Evolutionary conservation across 2,888 invertebrate genomes (phyloP).

Genomic region (Leucoma salicis): DNA sequence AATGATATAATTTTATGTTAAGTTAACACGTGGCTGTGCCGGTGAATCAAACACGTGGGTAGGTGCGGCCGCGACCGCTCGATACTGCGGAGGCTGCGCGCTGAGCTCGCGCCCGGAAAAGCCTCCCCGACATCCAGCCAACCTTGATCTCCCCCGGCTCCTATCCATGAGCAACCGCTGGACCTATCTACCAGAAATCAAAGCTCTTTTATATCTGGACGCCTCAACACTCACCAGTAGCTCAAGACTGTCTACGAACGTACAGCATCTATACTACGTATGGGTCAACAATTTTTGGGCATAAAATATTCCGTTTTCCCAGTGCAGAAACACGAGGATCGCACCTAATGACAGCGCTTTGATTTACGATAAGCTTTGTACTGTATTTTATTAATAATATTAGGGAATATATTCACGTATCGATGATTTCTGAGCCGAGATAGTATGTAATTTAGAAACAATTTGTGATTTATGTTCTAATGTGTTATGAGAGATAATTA

Average conservation of each 20-base stretch:
- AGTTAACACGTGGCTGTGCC: constrained; percentile 48
- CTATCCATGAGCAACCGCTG: constrained; percentile 30
- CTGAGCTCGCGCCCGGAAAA: constrained; percentile 57
- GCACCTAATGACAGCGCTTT: constrained; percentile 51
- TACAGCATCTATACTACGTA: constrained; percentile 43
- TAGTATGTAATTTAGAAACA: constrained; percentile 17
- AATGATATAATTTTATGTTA: constrained; percentile 21
- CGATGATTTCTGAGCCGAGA: constrained; percentile 1
- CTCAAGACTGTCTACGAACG: constrained; percentile 44
- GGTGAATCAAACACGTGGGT: constrained; percentile 66
- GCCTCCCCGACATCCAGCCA: constrained; percentile 39
- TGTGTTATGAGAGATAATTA: too few species aligned
- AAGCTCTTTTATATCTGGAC: constrained; percentile 49
- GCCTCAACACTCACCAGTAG: constrained; percentile 43
- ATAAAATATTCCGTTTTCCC: constrained; percentile 49
- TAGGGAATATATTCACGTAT: neutral
- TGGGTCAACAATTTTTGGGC: constrained; percentile 50
- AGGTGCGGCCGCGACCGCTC: constrained; percentile 63
- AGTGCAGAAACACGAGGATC: constrained; percentile 40
- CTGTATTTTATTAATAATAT: constrained; percentile 28
- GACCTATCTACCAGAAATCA: constrained; percentile 34
- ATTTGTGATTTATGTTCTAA: neutral
- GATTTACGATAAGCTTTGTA: constrained; percentile 54
- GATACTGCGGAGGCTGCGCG: constrained; percentile 71
- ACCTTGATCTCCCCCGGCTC: constrained; percentile 46